Percentiles rank a stretch among this genome's conserved stretches.
These are phyloP conservation scores for Argyrosomus japonicus DNA, from an alignment of 2,113 vertebrate species.

Conservation along the genomic window DNA sequence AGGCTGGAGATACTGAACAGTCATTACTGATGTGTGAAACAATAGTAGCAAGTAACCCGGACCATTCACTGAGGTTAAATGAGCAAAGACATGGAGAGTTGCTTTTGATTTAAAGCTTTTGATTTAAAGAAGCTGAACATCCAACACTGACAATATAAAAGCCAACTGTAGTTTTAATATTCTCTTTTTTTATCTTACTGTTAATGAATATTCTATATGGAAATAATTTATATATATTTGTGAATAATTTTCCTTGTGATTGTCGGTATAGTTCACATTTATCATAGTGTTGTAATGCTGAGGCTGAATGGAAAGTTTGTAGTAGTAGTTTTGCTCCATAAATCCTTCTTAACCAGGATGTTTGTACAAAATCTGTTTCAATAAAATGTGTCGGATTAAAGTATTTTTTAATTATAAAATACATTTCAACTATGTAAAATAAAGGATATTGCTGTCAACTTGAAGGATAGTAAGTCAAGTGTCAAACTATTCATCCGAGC, in stretches of 20 bases:
- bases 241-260: background rate
- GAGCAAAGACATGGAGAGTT: background rate
- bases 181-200: background rate
- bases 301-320: background rate
- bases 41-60: slow-evolving; percentile 10
- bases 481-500: background rate
- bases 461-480: background rate
- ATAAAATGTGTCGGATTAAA: background rate
- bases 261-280: too few relatives aligned
- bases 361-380: background rate
- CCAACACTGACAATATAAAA: background rate
- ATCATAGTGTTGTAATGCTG: too few relatives aligned
- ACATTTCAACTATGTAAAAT: background rate
- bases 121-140: background rate
- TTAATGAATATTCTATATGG: too few relatives aligned
- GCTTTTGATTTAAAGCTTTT: background rate
- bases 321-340: background rate
- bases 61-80: slow-evolving; percentile 2
- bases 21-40: slow-evolving; percentile 26
- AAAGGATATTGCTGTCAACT: background rate
- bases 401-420: background rate
- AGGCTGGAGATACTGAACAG: slow-evolving; percentile 11
- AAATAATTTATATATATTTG: background rate
- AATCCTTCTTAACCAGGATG: background rate
- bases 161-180: too few relatives aligned